phyloP scores from a whole-genome alignment of 2,797 vertebrate genomes.

The Trachurus trachurus region DNA sequence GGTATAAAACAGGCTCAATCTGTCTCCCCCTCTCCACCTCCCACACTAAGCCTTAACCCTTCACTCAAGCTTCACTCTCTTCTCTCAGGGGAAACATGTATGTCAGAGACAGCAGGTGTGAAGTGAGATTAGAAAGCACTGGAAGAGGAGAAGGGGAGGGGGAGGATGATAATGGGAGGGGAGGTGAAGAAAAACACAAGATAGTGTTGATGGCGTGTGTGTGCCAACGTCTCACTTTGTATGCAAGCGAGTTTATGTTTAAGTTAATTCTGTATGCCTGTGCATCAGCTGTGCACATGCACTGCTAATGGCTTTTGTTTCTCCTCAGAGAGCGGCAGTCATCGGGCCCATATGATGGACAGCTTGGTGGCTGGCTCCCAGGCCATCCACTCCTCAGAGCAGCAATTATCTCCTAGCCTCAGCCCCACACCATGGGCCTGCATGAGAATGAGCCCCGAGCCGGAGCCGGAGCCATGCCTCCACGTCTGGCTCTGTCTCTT shows the following conservation, averaged over 20 bases:
- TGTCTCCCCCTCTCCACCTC: conserved; percentile 68
- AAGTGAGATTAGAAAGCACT: conserved; percentile 83
- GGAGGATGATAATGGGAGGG: conserved; percentile 64
- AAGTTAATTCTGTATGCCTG: conserved; percentile 70
- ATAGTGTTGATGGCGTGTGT: conserved; percentile 50
- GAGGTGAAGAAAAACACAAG: conserved; percentile 61
- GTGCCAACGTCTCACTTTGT: conserved; percentile 55
- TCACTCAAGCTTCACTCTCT: conserved; percentile 76
- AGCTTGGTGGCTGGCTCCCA: conserved; percentile 78
- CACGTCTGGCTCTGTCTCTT: conserved; percentile 56
- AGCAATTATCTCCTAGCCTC: conserved; percentile 78
- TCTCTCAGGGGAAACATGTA: conserved; percentile 81
- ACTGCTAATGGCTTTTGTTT: conserved; percentile 77
- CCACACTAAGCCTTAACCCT: conserved; percentile 76
- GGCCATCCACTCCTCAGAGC: conserved; percentile 79
- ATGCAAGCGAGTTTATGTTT: conserved; percentile 68
- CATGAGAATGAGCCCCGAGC: conserved; percentile 79
- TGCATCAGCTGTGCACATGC: conserved; percentile 73
- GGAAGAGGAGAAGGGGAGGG: conserved; percentile 54
- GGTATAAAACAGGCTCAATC: conserved; percentile 76
- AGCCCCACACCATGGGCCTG: conserved; percentile 75
- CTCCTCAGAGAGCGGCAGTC: conserved; percentile 70
- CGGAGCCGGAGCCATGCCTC: conserved; percentile 32
- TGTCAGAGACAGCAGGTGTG: conserved; percentile 85
- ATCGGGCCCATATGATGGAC: conserved; percentile 72